Base-by-base conservation (phyloP, 2,888 invertebrate species). In the Drosophila melanosoma region DNA sequence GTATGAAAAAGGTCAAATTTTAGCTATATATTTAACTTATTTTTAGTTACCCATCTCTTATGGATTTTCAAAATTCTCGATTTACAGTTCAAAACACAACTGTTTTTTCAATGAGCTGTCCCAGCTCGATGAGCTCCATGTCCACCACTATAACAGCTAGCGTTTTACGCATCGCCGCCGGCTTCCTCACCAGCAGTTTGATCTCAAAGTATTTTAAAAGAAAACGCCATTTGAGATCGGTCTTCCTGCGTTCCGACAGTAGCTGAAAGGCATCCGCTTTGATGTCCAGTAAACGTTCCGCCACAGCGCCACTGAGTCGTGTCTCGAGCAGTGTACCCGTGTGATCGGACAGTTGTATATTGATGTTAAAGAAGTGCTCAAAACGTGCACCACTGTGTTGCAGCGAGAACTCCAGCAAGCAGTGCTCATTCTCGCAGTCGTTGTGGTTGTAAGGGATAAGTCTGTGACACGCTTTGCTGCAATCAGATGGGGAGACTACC, bases 331-430 rank as follows among this genome's bases (percentile, higher is more conserved):
- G 79, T 33, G 95, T 95, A 11, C 96, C 96, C 0, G 96, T 96
- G 74, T 96, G 96, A 91, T 96, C 96, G 11, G 95, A 94, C 45
- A 96, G 93, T 5, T 94, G 94, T 1, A 96, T 93, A 62, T 94
- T 94, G n/a, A 96, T 92, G 82, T 96, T 95, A 68, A 94, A 95
- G 51, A 91, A 92, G 45, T 92, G 86, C 40, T 90, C 90, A 36
- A 70, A 83, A 26, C 77, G 85, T 8, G 80, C 76, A 0, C 79
- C 89, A 11, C 76, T 81, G 32, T 78, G 65, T 17, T 87, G 77
- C 11, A 92, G 66, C 0, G 91, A 89, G 40, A 91, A 88, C 23
- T 83, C 75, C 67, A 91, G 72, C 51, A 84, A 87, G 53, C 93
- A 93, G 42, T 78, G 81, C 2, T 90, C 91, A n/a, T 79, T 83